These are phyloP conservation scores for Morone saxatilis DNA, from an alignment of 2,113 vertebrate species.

Conservation along the genomic window DNA sequence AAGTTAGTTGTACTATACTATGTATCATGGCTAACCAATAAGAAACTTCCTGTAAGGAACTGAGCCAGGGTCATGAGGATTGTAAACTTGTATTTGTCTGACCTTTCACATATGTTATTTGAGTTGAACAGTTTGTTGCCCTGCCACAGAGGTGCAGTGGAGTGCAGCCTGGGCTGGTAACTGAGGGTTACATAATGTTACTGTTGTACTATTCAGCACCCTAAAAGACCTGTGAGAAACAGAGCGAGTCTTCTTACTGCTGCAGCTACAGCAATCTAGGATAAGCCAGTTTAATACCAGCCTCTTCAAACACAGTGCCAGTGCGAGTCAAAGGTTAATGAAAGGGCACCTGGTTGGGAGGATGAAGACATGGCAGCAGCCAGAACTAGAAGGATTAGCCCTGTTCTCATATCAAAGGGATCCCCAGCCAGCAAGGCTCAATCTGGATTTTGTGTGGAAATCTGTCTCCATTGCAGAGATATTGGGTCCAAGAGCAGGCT, in stretches of 20 bases:
- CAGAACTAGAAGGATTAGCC: slow-evolving; percentile 83
- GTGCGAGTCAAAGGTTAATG: slow-evolving; percentile 87
- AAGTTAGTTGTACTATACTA: neutral
- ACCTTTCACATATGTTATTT: slow-evolving; percentile 1
- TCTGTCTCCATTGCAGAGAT: slow-evolving; percentile 77
- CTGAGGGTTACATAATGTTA: slow-evolving; percentile 66
- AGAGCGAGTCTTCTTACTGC: slow-evolving; percentile 57
- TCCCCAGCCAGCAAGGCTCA: slow-evolving; percentile 79
- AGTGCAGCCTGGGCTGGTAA: slow-evolving; percentile 31
- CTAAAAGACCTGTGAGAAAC: slow-evolving; percentile 81
- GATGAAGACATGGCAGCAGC: slow-evolving; percentile 85
- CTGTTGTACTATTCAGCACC: slow-evolving; percentile 65
- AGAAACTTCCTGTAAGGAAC: neutral
- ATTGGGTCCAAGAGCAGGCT: slow-evolving; percentile 58
- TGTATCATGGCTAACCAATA: neutral
- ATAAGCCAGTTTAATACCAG: slow-evolving; percentile 83
- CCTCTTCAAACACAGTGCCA: slow-evolving; percentile 84
- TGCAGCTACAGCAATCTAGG: slow-evolving; percentile 68
- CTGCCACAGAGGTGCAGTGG: slow-evolving; percentile 8
- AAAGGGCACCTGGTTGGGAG: slow-evolving; percentile 85
- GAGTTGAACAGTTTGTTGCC: slow-evolving; percentile 17
- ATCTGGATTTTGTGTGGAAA: slow-evolving; percentile 80
- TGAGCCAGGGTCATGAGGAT: neutral
- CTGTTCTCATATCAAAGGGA: slow-evolving; percentile 86
- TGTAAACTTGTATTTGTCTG: neutral